Evolutionary conservation across 2,888 invertebrate genomes (phyloP).

Genomic region (Melanotus villosus): DNA sequence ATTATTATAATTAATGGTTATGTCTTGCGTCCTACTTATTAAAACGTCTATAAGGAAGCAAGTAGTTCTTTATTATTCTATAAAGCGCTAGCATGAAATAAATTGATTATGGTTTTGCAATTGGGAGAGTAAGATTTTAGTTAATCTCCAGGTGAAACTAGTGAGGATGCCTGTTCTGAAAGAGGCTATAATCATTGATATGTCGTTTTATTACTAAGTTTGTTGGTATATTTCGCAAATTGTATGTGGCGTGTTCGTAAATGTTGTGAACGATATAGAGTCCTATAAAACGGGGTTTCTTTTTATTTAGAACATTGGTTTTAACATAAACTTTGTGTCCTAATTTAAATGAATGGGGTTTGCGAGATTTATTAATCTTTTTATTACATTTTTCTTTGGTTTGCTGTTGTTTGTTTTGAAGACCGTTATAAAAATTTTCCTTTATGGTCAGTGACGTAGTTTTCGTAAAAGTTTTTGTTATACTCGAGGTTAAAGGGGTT

Average conservation of each 20-base stretch:
- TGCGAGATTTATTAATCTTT: no score
- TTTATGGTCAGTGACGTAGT: no score
- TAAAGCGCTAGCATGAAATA: neutral
- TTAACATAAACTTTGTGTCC: neutral
- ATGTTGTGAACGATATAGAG: neutral
- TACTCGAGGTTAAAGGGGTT: no score
- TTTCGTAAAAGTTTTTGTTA: no score
- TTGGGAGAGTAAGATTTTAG: neutral
- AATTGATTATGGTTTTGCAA: neutral
- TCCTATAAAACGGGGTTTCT: neutral
- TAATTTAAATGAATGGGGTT: neutral
- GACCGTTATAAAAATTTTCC: neutral
- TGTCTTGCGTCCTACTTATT: neutral
- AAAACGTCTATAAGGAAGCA: neutral
- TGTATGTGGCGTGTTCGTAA: constrained; percentile 1
- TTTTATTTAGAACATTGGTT: neutral
- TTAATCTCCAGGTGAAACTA: neutral
- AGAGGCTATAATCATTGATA: no score
- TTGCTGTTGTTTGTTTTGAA: no score
- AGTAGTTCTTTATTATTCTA: no score
- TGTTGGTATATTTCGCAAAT: neutral
- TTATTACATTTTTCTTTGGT: no score
- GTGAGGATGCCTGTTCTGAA: no score
- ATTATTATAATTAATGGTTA: no score
- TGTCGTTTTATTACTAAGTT: neutral